A percentile compares a stretch with the other conserved stretches of the same genome.
Conservation (phyloP, 2,797 vertebrate genomes). For the Alfaro cultratus region DNA sequence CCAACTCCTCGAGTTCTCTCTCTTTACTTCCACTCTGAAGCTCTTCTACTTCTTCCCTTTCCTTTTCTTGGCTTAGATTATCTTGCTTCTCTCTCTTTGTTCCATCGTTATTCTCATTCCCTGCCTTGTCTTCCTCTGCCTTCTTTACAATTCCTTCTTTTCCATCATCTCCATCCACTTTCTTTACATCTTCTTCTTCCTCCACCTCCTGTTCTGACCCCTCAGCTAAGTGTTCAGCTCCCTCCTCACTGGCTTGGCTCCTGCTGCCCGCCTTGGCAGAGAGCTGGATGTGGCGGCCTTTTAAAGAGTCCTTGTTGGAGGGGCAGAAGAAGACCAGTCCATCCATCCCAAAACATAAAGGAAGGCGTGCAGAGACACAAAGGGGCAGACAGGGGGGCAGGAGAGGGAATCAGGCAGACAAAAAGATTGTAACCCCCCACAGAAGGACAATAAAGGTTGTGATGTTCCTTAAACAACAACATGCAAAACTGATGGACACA, state of each 20-base stretch:
- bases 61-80: constrained; percentile 1
- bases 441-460: constrained; percentile 3
- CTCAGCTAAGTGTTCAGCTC: constrained; percentile 9
- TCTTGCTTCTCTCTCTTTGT: constrained; percentile 14
- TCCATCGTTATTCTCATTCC: not conserved
- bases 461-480: constrained; percentile 12
- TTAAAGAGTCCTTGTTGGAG: constrained; percentile 78
- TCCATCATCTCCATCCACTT: constrained; percentile 10
- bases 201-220: constrained; percentile 28
- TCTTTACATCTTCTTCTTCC: constrained; percentile 3
- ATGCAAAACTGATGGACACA: constrained; percentile 26
- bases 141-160: not conserved
- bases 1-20: constrained; percentile 5
- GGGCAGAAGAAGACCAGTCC: constrained; percentile 35
- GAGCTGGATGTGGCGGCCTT: constrained; percentile 52
- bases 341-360: constrained; percentile 48
- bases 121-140: not conserved
- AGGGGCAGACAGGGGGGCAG: constrained; percentile 46
- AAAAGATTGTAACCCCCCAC: constrained; percentile 8
- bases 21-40: constrained; percentile 19
- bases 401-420: constrained; percentile 33
- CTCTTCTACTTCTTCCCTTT: constrained; percentile 9
- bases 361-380: constrained; percentile 62
- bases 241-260: constrained; percentile 55
- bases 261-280: constrained; percentile 47